Evolutionary conservation across 92 coral and sea anemone genomes (phyloP), one percentile per base, ranked within the genome.

Genomic region (Blastomussa wellsi): DNA sequence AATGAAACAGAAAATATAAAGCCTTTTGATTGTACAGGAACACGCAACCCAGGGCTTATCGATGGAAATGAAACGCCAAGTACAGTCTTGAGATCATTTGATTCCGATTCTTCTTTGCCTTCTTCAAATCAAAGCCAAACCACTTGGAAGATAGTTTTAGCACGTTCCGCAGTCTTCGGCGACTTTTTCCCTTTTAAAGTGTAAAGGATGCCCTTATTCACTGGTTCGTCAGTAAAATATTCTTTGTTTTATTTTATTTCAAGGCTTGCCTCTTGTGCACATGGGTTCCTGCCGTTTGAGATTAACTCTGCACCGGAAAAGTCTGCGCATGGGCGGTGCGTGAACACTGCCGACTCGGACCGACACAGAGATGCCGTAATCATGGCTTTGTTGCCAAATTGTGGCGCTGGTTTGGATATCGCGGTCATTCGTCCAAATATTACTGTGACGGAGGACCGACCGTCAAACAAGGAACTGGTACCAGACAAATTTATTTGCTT

Each of bases 191-290:
- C 22, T 48, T 48, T 7, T 3, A 48, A 48, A 9, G 32, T 59
- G 6, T n/a, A 1, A 19, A 5, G 20, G 14, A 0, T 9, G 33
- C 35, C 42, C 7, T 67, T 22, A 67, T 31, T 31, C 39, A 11
- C 37, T 31, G 20, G 15, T 0, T 67, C 36, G 19, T 28, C 37
- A 28, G 33, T 8, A 3, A n/a, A 26, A 65, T 7, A 3, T 76
- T 47, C 13, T 51, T 49, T 49, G 16, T 19, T 29, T 12, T n/a
- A n/a, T n/a, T 76, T 78, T 16, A 24, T 31, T 35, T 52, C 20
- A 80, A 80, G 84, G 84, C 60, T 80, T 32, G 16, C 75, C 9
- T 69, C 76, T 80, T 80, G 84, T 48, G 84, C 84, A 12, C 77
- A 67, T 17, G 84, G 84, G 24, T 80, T 80, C 73, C 29, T 66